These are phyloP conservation scores for Biston betularia DNA, from an alignment of 2,888 invertebrate species.

Conservation along the genomic window DNA sequence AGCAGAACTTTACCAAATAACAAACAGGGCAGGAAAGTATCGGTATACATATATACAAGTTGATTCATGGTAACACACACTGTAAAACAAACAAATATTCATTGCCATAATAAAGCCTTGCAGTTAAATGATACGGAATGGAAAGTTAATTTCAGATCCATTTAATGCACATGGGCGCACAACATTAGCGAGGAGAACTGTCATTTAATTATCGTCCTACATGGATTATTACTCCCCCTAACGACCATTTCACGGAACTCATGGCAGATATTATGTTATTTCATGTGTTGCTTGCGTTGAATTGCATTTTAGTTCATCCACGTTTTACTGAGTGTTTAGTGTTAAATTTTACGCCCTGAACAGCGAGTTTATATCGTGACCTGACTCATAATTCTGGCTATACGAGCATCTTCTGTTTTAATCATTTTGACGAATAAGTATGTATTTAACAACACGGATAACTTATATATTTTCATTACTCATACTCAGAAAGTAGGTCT, in stretches of 20 bases:
- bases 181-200: conserved; percentile 17
- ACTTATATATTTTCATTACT: no score
- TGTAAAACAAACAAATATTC: conserved; percentile 11
- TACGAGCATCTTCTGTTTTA: background rate
- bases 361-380: background rate
- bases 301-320: conserved; percentile 7
- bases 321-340: conserved; percentile 11
- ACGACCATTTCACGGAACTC: conserved; percentile 26
- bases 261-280: conserved; percentile 26
- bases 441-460: no score
- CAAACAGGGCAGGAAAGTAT: no score
- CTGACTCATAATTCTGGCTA: background rate
- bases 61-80: background rate
- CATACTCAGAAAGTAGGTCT: no score
- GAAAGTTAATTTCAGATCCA: conserved; percentile 27
- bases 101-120: conserved; percentile 20
- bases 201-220: conserved; percentile 35
- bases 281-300: conserved; percentile 19
- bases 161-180: conserved; percentile 21
- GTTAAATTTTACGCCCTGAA: conserved; percentile 1
- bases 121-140: conserved; percentile 23
- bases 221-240: conserved; percentile 24
- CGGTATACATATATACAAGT: background rate
- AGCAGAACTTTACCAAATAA: no score
- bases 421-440: no score